A percentile compares a stretch with the other conserved stretches of the same genome.
These are phyloP conservation scores for Crambe crambe DNA, from an alignment of 37 sponge, comb jelly and placozoan genomes.

Conservation along the genomic window DNA sequence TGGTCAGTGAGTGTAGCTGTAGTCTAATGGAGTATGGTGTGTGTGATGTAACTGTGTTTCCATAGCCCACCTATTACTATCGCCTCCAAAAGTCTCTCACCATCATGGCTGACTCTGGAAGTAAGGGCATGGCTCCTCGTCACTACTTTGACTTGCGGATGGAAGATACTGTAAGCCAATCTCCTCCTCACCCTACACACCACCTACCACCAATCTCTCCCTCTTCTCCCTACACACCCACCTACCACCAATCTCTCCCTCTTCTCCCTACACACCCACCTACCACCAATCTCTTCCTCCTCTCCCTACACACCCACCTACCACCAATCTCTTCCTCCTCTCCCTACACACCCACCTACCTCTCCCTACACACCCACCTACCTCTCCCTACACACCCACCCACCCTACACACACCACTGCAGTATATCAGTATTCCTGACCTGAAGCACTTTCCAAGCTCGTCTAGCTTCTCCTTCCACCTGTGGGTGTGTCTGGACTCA, in stretches of 20 bases:
- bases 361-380: no score
- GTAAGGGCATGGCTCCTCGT: slow-evolving; percentile 33
- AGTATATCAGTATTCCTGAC: slow-evolving; percentile 57
- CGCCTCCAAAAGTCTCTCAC: slow-evolving; percentile 46
- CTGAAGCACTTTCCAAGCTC: slow-evolving; percentile 44
- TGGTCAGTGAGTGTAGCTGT: slow-evolving; percentile 28
- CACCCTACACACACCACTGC: no score
- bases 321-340: no score
- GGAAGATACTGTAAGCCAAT: slow-evolving; percentile 37
- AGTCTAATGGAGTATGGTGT: neutral
- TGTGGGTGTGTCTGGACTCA: slow-evolving; percentile 66
- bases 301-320: no score
- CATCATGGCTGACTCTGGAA: slow-evolving; percentile 37
- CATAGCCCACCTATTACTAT: slow-evolving; percentile 66
- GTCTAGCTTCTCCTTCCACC: slow-evolving; percentile 61
- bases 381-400: no score
- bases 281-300: no score
- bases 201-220: no score
- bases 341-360: no score
- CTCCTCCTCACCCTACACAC: neutral
- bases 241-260: no score
- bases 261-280: no score
- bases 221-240: no score
- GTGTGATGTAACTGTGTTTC: no score
- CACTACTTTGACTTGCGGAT: slow-evolving; percentile 67